Percentiles rank a stretch among this genome's conserved stretches.
phyloP scores from a whole-genome alignment of 2,797 vertebrate species.

The Tauraco hartlaubi region DNA sequence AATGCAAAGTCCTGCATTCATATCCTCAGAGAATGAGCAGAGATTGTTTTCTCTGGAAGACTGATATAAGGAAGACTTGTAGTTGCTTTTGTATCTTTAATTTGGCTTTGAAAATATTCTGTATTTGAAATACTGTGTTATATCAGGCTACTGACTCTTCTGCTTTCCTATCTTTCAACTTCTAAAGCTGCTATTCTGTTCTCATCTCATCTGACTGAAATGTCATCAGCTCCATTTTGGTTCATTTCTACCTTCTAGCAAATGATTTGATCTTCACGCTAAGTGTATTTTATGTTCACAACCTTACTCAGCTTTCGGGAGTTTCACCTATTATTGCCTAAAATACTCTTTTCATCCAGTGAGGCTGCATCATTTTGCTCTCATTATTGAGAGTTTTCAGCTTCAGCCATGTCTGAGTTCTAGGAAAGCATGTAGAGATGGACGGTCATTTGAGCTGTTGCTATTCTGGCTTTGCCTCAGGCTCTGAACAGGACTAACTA shows the following conservation, averaged over 20 bases:
- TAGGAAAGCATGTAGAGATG: too few relatives aligned
- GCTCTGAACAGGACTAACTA: background rate
- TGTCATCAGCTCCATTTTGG: background rate
- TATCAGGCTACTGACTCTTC: background rate
- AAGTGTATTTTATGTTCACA: background rate
- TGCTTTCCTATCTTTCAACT: background rate
- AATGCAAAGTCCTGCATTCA: background rate
- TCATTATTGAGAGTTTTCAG: background rate
- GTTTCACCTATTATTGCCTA: background rate
- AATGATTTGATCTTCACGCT: background rate
- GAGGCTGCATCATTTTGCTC: background rate
- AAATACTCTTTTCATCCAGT: background rate
- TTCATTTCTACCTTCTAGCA: background rate
- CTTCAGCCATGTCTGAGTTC: background rate
- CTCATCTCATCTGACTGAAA: background rate
- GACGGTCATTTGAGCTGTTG: background rate
- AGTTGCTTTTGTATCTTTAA: background rate
- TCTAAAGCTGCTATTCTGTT: background rate
- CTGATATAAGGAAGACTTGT: background rate
- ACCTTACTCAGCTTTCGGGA: background rate
- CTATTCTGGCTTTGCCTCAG: background rate
- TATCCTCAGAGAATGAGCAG: background rate
- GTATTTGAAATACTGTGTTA: background rate
- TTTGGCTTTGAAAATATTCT: background rate
- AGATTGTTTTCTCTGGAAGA: background rate